Evolutionary conservation across 2,113 vertebrate genomes (phyloP).

Genomic region (Probosciger aterrimus): DNA sequence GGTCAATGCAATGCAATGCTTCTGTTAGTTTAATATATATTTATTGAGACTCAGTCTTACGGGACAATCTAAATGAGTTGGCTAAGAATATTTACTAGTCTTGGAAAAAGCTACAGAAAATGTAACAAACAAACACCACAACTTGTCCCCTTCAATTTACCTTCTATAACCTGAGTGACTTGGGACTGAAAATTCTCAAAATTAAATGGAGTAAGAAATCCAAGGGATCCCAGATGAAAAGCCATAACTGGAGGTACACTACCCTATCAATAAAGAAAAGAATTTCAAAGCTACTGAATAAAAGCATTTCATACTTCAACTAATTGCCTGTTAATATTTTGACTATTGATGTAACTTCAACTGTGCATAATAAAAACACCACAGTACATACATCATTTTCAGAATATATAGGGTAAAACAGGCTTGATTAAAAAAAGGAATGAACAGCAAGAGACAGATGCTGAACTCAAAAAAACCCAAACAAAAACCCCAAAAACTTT

Average conservation of each 20-base stretch:
- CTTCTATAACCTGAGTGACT: slow-evolving; percentile 85
- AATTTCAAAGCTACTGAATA: slow-evolving; percentile 38
- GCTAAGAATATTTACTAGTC: not conserved
- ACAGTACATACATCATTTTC: not conserved
- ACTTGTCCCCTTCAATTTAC: slow-evolving; percentile 66
- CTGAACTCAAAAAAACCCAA: not conserved
- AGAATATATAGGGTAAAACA: not conserved
- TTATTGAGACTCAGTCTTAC: not conserved
- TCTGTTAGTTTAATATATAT: not conserved
- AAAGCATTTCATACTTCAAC: slow-evolving; percentile 35
- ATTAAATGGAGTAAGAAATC: slow-evolving; percentile 85
- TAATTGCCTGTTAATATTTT: slow-evolving; percentile 26
- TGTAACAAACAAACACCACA: not conserved
- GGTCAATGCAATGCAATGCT: not conserved
- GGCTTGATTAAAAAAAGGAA: not conserved
- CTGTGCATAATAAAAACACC: not conserved
- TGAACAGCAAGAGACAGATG: not conserved
- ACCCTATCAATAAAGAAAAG: slow-evolving; percentile 66
- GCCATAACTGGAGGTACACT: slow-evolving; percentile 87
- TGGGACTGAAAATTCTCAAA: slow-evolving; percentile 84
- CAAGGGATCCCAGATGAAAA: slow-evolving; percentile 85
- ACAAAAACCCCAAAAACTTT: not conserved
- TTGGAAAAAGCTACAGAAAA: not conserved
- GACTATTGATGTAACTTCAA: not conserved
- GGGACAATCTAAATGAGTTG: not conserved